Base-by-base conservation (phyloP, 2,797 vertebrate species). In the Otus scops region DNA sequence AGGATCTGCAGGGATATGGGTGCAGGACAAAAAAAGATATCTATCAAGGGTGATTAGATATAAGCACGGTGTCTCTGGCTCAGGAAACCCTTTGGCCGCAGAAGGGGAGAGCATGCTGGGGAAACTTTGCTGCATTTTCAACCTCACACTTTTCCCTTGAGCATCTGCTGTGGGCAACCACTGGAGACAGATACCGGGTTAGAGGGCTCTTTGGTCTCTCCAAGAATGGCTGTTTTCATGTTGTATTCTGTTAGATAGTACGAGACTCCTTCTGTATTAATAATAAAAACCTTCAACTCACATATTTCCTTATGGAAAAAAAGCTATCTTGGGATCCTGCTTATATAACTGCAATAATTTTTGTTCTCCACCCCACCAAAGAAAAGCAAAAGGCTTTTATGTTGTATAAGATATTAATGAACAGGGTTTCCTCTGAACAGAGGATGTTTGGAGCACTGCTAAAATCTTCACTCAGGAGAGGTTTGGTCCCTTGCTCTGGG, bases 311-410 rank as follows among this genome's bases (percentile, higher is more conserved):
- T 61, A 34, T 32, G 71, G 75, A 11, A 89, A 95, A 89, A 90
- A 73, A 32, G 61, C 76, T 95, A 59, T 91, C 93, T 95, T 92
- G 60, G 75, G 92, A 87, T 91, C 84, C 65, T 93, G 81, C 81
- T 83, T 93, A 48, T 91, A 16, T 85, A 94, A 96, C 86, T 80
- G 53, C 34, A 93, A 71, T 47, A 70, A 92, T 38, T 93, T 95
- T 83, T 95, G 68, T 80, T 95, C 57, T 57, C 84, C 32, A 39
- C 38, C 60, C 32, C 32, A 88, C 67, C 76, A 41, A 38, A 92
- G 86, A 93, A 85, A 94, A 96, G 70, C 48, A 91, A 87, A 95
- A 85, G 30, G 24, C 71, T 95, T 93, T 93, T 83, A 69, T 96
- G 64, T 88, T 63, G 2, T 75, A 19, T 59, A 83, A 78, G 38